Conservation (phyloP, 2,888 invertebrate species). For the Dione vanillae region DNA sequence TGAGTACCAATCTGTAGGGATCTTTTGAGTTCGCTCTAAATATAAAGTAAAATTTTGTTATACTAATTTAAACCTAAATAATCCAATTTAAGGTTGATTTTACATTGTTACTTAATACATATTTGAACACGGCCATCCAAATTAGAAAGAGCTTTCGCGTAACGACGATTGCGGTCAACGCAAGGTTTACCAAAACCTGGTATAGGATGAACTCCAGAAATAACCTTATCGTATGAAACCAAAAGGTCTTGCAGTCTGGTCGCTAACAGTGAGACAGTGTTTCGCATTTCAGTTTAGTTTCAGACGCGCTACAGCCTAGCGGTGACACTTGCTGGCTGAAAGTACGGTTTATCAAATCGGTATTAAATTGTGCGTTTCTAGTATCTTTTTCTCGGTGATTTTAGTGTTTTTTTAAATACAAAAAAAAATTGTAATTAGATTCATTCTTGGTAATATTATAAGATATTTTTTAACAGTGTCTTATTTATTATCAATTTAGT, state of each 20-base stretch:
- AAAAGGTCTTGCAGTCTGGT: conserved; percentile 44
- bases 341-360: neutral
- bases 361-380: neutral
- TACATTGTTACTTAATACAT: neutral
- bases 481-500: neutral
- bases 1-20: conserved; percentile 26
- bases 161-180: conserved; percentile 10
- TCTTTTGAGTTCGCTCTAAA: neutral
- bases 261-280: conserved; percentile 46
- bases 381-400: neutral
- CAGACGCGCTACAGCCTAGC: conserved; percentile 53
- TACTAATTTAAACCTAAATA: conserved; percentile 3
- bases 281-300: conserved; percentile 63
- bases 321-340: conserved; percentile 16
- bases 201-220: conserved; percentile 12
- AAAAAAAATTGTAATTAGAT: neutral
- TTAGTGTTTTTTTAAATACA: neutral
- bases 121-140: conserved; percentile 8
- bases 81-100: neutral
- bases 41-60: neutral
- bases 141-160: conserved; percentile 23
- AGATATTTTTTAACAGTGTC: conserved; percentile 7
- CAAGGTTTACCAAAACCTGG: conserved; percentile 19
- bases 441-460: too few species aligned
- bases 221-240: neutral